A percentile compares a stretch with the other conserved stretches of the same genome.
Conservation (phyloP, 2,888 invertebrate species). For the Tubulanus polymorphus region DNA sequence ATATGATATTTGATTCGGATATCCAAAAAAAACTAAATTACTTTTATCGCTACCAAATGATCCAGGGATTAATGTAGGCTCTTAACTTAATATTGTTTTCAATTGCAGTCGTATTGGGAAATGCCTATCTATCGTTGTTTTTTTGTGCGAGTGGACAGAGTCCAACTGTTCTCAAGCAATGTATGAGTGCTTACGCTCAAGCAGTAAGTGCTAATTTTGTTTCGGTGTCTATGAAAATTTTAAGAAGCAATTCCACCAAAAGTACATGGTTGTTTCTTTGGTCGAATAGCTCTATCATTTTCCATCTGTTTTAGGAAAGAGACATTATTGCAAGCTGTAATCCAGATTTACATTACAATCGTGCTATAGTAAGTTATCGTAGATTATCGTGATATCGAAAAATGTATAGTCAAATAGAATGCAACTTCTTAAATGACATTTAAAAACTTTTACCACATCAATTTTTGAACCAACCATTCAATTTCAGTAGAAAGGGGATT, state of each 20-base stretch:
- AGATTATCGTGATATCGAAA: too few species aligned
- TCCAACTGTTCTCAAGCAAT: slow-evolving; percentile 66
- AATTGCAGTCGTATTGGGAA: slow-evolving; percentile 65
- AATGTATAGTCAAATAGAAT: too few species aligned
- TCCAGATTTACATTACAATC: slow-evolving; percentile 79
- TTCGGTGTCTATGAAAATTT: too few species aligned
- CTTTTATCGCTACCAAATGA: too few species aligned
- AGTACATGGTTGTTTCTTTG: neutral
- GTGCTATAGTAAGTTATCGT: slow-evolving; percentile 75
- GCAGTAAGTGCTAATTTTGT: slow-evolving; percentile 60
- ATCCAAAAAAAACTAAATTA: too few species aligned
- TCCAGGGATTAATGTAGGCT: too few species aligned
- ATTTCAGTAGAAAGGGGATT: too few species aligned
- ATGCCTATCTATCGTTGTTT: slow-evolving; percentile 77
- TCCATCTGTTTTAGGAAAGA: slow-evolving; percentile 59
- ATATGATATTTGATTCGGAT: too few species aligned
- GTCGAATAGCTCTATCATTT: slow-evolving; percentile 2
- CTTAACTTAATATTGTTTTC: slow-evolving; percentile 2
- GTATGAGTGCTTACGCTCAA: slow-evolving; percentile 75
- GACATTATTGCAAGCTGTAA: slow-evolving; percentile 68
- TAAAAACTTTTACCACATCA: too few species aligned
- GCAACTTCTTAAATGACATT: too few species aligned
- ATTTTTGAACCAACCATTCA: too few species aligned
- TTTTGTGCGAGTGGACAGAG: slow-evolving; percentile 69
- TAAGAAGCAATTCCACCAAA: neutral